A percentile compares a stretch with the other conserved stretches of the same genome.
Conservation (phyloP, 2,888 invertebrate species). For the Drosophila macrospina region DNA sequence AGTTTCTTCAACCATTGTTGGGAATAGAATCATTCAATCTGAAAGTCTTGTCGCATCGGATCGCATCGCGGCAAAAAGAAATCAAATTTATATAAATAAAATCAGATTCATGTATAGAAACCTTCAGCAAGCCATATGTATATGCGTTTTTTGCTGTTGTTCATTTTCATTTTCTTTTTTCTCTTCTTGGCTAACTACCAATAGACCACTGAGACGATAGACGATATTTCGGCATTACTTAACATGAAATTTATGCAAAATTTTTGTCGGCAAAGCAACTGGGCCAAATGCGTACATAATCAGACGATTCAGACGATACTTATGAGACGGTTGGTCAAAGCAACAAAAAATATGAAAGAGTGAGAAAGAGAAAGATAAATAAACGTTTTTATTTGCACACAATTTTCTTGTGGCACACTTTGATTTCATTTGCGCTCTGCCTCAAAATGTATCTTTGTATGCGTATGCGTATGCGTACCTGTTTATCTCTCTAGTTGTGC, state of each 20-base stretch:
- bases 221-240: conserved; percentile 68
- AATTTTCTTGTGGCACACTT: conserved; percentile 74
- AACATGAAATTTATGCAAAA: conserved; percentile 72
- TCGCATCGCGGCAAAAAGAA: conserved; percentile 16
- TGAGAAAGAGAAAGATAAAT: not conserved
- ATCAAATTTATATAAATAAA: conserved; percentile 56
- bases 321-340: not conserved
- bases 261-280: conserved; percentile 52
- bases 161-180: conserved; percentile 8
- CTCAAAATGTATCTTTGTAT: conserved; percentile 18
- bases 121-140: conserved; percentile 41
- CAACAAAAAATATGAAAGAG: conserved; percentile 4
- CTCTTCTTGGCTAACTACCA: conserved; percentile 74
- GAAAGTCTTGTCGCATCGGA: conserved; percentile 25
- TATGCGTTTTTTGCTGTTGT: not conserved
- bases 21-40: conserved; percentile 26
- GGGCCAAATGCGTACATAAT: conserved; percentile 52
- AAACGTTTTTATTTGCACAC: conserved; percentile 63
- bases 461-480: conserved; percentile 26
- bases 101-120: conserved; percentile 39
- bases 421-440: conserved; percentile 51
- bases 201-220: conserved; percentile 44
- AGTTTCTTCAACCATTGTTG: conserved; percentile 15
- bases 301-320: conserved; percentile 32
- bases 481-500: conserved; percentile 23